phyloP scores from a whole-genome alignment of 2,113 vertebrate species.

The Malurus melanocephalus region DNA sequence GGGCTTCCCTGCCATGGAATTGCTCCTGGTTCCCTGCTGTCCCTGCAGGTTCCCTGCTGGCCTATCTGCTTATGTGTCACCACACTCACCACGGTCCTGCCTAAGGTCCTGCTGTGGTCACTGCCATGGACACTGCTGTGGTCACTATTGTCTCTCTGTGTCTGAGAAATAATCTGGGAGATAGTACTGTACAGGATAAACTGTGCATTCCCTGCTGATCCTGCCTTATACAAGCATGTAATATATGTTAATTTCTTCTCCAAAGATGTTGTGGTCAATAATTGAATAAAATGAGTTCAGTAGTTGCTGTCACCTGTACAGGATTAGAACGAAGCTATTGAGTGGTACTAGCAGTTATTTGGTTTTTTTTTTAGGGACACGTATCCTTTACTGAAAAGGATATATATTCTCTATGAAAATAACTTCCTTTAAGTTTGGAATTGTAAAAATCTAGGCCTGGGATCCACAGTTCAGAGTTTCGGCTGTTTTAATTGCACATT shows the following conservation, averaged over 20 bases:
- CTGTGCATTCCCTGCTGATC: rapidly evolving
- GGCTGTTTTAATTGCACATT: not conserved
- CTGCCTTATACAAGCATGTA: rapidly evolving
- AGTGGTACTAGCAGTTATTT: not conserved
- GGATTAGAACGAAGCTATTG: not conserved
- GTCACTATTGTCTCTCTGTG: too few relatives aligned
- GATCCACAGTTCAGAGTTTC: not conserved
- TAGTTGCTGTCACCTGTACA: not conserved
- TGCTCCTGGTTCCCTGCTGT: not conserved
- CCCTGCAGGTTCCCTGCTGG: not conserved
- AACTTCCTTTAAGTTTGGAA: not conserved
- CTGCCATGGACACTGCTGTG: not conserved
- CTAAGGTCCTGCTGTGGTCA: not conserved
- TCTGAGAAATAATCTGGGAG: not conserved
- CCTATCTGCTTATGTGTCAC: not conserved
- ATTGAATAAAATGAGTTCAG: not conserved
- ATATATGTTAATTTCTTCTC: not conserved
- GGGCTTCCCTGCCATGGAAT: rapidly evolving
- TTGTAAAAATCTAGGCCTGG: not conserved
- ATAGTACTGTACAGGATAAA: too few relatives aligned
- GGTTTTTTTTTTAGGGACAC: not conserved
- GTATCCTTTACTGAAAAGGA: not conserved
- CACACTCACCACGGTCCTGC: rapidly evolving
- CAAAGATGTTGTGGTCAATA: not conserved
- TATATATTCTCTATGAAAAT: not conserved